Evolutionary conservation across 2,888 invertebrate species (phyloP).

Genomic region (Apamea sordens): DNA sequence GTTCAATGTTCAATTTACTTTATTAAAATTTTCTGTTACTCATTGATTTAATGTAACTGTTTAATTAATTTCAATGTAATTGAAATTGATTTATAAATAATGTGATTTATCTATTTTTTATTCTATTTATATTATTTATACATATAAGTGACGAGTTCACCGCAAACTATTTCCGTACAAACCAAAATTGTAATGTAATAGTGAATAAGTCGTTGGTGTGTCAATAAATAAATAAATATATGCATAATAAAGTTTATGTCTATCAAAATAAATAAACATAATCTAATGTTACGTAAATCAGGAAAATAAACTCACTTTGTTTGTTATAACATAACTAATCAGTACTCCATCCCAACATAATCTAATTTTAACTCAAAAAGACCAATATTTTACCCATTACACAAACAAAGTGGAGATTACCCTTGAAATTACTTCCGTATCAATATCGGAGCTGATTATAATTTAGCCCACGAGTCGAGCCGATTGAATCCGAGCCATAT

Average conservation of each 20-base stretch:
- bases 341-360: constrained; percentile 20
- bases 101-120: too few relatives aligned
- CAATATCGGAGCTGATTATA: constrained; percentile 59
- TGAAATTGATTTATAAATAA: too few relatives aligned
- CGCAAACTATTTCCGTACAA: too few relatives aligned
- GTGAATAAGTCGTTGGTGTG: too few relatives aligned
- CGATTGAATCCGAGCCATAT: constrained; percentile 66
- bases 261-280: not conserved
- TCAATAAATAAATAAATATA: too few relatives aligned
- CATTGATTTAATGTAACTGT: too few relatives aligned
- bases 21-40: too few relatives aligned
- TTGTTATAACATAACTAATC: constrained; percentile 7
- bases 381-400: constrained; percentile 39
- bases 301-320: not conserved
- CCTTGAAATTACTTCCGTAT: constrained; percentile 33
- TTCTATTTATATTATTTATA: too few relatives aligned
- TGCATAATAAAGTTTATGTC: not conserved
- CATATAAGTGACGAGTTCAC: too few relatives aligned
- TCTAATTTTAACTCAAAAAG: constrained; percentile 37
- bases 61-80: too few relatives aligned
- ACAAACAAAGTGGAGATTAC: constrained; percentile 43
- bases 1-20: too few relatives aligned
- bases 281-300: not conserved
- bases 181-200: too few relatives aligned
- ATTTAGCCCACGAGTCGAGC: constrained; percentile 43